A percentile compares a stretch with the other conserved stretches of the same genome.
Evolutionary conservation across 1,140 invertebrate species (phyloP).

Genomic region (Anoplophora glabripennis): DNA sequence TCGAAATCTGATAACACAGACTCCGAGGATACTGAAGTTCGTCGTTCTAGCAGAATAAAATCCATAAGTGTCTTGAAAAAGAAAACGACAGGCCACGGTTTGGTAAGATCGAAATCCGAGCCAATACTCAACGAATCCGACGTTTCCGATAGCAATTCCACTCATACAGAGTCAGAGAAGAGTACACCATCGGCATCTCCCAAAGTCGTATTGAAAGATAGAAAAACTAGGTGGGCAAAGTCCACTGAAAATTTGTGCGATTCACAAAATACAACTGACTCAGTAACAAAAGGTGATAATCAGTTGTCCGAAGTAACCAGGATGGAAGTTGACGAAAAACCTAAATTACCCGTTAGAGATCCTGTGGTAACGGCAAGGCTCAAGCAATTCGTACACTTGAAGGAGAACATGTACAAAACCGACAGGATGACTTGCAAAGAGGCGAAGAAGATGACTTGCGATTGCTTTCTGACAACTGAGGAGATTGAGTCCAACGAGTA

Average conservation of each 20-base stretch:
- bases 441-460: constrained; percentile 90
- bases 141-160: constrained; percentile 21
- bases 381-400: constrained; percentile 75
- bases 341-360: constrained; percentile 11
- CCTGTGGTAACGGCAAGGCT: constrained; percentile 68
- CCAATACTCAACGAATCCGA: constrained; percentile 42
- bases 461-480: constrained; percentile 87
- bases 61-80: constrained; percentile 58
- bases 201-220: constrained; percentile 8
- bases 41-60: constrained; percentile 59
- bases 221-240: constrained; percentile 19
- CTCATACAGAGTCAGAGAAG: constrained; percentile 32
- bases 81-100: constrained; percentile 57
- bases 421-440: constrained; percentile 81
- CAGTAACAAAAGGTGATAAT: constrained; percentile 23
- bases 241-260: constrained; percentile 27
- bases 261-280: constrained; percentile 11
- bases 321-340: neutral
- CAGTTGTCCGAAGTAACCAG: neutral
- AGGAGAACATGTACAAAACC: constrained; percentile 82
- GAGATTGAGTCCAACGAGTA: constrained; percentile 78
- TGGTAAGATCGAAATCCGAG: constrained; percentile 47
- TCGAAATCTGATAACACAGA: constrained; percentile 13
- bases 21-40: constrained; percentile 38
- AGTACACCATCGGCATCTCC: constrained; percentile 17